phyloP scores from a whole-genome alignment of 2,888 invertebrate genomes.

The Silvanus unidentatus region DNA sequence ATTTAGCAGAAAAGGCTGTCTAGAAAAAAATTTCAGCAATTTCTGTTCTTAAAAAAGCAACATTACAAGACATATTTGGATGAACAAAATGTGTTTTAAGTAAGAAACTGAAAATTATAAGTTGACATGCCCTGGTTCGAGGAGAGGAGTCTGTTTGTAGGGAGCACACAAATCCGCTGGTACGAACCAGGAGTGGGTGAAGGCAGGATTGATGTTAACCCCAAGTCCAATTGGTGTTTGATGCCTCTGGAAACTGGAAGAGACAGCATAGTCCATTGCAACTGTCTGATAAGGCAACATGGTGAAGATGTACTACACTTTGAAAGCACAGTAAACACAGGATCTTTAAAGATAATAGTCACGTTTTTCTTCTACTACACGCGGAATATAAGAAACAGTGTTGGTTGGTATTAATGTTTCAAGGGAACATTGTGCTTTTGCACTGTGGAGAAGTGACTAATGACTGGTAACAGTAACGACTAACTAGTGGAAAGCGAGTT shows the following conservation, averaged over 20 bases:
- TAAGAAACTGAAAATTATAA: constrained; percentile 44
- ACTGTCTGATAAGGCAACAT: constrained; percentile 87
- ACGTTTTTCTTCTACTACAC: constrained; percentile 1
- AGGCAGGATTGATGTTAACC: constrained; percentile 67
- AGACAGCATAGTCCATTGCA: constrained; percentile 78
- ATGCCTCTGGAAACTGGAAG: constrained; percentile 42
- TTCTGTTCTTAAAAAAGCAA: not conserved
- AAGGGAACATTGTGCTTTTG: constrained; percentile 16
- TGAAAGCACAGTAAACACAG: not conserved
- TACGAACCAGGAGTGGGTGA: constrained; percentile 94
- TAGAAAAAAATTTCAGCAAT: too few relatives aligned
- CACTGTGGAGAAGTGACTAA: constrained; percentile 36
- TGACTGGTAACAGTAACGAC: constrained; percentile 28
- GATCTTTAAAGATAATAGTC: not conserved
- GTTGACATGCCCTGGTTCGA: constrained; percentile 88
- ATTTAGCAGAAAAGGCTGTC: too few relatives aligned
- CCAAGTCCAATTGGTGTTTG: constrained; percentile 45
- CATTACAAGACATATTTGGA: not conserved
- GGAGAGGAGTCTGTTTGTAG: constrained; percentile 73
- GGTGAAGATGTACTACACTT: constrained; percentile 19
- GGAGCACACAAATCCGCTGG: constrained; percentile 90
- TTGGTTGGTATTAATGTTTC: constrained; percentile 2
- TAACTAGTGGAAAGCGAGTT: constrained; percentile 26
- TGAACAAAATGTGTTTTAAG: not conserved
- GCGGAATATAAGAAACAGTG: constrained; percentile 6